Evolutionary conservation across 2,888 invertebrate species (phyloP).

Genomic region (Noctua pronuba): DNA sequence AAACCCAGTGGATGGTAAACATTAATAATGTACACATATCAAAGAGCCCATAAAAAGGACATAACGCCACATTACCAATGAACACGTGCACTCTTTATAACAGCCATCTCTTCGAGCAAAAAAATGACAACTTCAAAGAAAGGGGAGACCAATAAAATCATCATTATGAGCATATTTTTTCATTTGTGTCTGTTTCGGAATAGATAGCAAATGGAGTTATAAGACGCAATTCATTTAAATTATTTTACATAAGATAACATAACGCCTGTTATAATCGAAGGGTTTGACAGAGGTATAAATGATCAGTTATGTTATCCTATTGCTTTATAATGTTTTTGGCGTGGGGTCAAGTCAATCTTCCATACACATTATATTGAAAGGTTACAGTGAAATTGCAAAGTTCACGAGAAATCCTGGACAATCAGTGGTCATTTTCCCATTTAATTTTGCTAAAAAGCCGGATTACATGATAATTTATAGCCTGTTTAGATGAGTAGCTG

Average conservation of each 20-base stretch:
- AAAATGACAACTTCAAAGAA: constrained; percentile 62
- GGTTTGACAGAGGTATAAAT: not conserved
- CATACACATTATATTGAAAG: not conserved
- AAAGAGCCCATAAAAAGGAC: constrained; percentile 47
- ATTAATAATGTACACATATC: constrained; percentile 42
- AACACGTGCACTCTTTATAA: constrained; percentile 58
- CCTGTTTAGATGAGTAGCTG: not conserved
- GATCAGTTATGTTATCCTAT: not conserved
- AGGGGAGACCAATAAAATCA: constrained; percentile 66
- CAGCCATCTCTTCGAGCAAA: constrained; percentile 30
- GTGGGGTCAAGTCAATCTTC: not conserved
- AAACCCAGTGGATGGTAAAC: constrained; percentile 24
- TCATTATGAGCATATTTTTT: constrained; percentile 57
- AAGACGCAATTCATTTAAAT: not conserved
- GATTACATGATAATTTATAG: not conserved
- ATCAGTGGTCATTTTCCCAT: not conserved
- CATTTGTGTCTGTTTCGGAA: constrained; percentile 15
- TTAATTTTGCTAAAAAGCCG: not conserved
- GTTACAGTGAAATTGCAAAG: not conserved
- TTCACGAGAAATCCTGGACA: too few relatives aligned
- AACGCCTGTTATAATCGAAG: not conserved
- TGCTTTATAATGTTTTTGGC: too few relatives aligned
- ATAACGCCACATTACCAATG: constrained; percentile 57
- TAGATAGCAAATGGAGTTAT: constrained; percentile 17
- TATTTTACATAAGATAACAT: not conserved